Conservation (phyloP, 1,140 invertebrate species). For the Oreohelix idahoensis region DNA sequence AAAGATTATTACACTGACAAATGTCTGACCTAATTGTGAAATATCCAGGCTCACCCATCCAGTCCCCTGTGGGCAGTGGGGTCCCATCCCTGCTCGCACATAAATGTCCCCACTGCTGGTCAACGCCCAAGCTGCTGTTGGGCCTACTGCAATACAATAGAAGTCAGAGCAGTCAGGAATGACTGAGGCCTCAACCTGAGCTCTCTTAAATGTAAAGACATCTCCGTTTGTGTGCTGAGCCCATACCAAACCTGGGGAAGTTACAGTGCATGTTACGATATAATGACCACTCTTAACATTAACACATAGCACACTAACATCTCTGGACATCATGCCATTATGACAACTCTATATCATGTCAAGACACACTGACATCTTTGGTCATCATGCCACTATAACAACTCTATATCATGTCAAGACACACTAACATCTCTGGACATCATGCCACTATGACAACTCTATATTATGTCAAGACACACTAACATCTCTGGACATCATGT, state of each 20-base stretch:
- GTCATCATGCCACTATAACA: too few species aligned
- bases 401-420: too few species aligned
- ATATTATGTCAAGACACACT: too few species aligned
- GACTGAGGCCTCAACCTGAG: constrained; percentile 51
- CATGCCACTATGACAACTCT: too few species aligned
- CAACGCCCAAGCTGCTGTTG: constrained; percentile 75
- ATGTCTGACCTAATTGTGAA: constrained; percentile 73
- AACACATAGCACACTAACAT: too few species aligned
- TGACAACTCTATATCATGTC: too few species aligned
- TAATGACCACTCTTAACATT: too few species aligned
- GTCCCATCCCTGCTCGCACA: constrained; percentile 73
- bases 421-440: too few species aligned
- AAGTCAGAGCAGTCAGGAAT: constrained; percentile 48
- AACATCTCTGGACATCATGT: too few species aligned
- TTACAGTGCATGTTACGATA: not conserved
- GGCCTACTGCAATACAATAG: constrained; percentile 67
- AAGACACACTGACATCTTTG: too few species aligned
- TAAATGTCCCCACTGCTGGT: constrained; percentile 71
- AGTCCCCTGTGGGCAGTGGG: constrained; percentile 67
- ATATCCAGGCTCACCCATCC: constrained; percentile 74
- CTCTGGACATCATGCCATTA: too few species aligned
- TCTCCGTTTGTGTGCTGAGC: constrained; percentile 67
- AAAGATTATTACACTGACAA: too few species aligned
- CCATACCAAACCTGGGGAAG: constrained; percentile 36
- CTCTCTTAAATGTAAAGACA: constrained; percentile 69